Conservation (phyloP, 64 coral and sea anemone genomes). For the Astreopora myriophthalma region DNA sequence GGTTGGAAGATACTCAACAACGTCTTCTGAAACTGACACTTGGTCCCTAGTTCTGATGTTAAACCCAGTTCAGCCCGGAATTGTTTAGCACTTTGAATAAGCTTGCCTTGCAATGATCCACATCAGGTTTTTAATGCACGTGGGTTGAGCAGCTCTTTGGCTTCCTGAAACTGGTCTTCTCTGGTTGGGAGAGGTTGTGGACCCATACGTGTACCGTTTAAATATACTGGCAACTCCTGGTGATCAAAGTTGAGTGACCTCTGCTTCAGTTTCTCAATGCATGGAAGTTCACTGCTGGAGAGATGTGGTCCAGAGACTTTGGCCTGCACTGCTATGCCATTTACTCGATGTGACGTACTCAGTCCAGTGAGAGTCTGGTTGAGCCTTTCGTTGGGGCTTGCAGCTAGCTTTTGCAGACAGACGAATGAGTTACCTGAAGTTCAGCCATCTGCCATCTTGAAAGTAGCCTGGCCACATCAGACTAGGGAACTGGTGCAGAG, state of each 20-base stretch:
- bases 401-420: slow-evolving; percentile 43
- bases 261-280: background rate
- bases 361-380: slow-evolving; percentile 6
- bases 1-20: slow-evolving; percentile 57
- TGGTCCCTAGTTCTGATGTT: slow-evolving; percentile 61
- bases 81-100: slow-evolving; percentile 7
- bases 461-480: no score
- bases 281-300: background rate
- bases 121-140: slow-evolving; percentile 32
- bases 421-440: slow-evolving; percentile 11
- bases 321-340: slow-evolving; percentile 42
- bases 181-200: slow-evolving; percentile 37
- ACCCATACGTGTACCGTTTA: slow-evolving; percentile 29
- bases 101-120: slow-evolving; percentile 34
- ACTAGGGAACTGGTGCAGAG: background rate
- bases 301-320: slow-evolving; percentile 53
- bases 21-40: slow-evolving; percentile 18
- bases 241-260: background rate
- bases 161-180: slow-evolving; percentile 1
- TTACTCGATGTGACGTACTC: slow-evolving; percentile 33
- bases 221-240: slow-evolving; percentile 3
- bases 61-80: slow-evolving; percentile 65
- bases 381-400: slow-evolving; percentile 6
- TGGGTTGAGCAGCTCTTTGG: background rate
- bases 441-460: background rate